Evolutionary conservation across 2,888 invertebrate genomes (phyloP).

Genomic region (Pherbina coryleti): DNA sequence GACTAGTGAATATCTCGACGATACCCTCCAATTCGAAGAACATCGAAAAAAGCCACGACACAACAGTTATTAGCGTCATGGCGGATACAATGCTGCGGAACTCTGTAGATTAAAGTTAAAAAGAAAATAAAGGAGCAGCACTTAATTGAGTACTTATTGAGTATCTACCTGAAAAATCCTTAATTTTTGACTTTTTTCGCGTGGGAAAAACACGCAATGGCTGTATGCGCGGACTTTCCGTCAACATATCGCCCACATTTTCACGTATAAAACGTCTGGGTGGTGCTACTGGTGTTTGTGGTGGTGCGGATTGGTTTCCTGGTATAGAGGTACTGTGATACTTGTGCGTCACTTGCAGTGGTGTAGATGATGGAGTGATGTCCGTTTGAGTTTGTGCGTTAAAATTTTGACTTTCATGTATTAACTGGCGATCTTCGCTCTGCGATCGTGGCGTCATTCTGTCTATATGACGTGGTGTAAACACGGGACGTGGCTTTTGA

Average conservation of each 20-base stretch:
- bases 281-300: conserved; percentile 16
- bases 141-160: neutral
- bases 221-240: conserved; percentile 29
- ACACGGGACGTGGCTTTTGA: conserved; percentile 42
- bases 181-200: conserved; percentile 32
- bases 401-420: conserved; percentile 18
- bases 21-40: conserved; percentile 46
- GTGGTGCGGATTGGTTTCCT: neutral
- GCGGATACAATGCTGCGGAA: conserved; percentile 43
- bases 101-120: conserved; percentile 21
- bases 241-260: conserved; percentile 34
- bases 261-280: conserved; percentile 35
- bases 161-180: conserved; percentile 43
- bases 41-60: conserved; percentile 46
- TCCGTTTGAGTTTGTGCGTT: conserved; percentile 44
- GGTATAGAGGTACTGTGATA: neutral
- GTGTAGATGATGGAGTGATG: neutral
- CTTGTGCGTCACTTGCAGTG: neutral
- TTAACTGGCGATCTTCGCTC: conserved; percentile 15
- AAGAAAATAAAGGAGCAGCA: too few relatives aligned
- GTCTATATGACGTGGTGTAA: conserved; percentile 43
- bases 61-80: conserved; percentile 44
- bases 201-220: conserved; percentile 37
- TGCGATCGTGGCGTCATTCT: conserved; percentile 30
- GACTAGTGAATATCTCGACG: conserved; percentile 30